These are phyloP conservation scores for Maniola jurtina DNA, from an alignment of 1,140 invertebrate species.

Conservation along the genomic window DNA sequence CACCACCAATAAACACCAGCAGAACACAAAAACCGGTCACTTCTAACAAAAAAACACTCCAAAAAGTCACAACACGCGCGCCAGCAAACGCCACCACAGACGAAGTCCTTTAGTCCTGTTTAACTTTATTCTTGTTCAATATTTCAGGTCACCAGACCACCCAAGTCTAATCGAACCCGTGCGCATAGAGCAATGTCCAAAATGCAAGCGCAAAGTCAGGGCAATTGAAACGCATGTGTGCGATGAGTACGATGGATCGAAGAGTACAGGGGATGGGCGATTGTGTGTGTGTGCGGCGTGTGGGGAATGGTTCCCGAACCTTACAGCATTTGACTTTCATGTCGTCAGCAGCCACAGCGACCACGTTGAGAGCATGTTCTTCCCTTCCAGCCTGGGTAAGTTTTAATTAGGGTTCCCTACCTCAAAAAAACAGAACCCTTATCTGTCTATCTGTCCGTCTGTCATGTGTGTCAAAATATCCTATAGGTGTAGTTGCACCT, in stretches of 20 bases:
- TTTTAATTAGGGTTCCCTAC: too few species aligned
- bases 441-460: too few species aligned
- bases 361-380: slow-evolving; percentile 48
- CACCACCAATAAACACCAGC: too few species aligned
- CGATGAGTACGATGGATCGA: not conserved
- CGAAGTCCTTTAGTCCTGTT: too few species aligned
- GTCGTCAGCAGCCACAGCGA: slow-evolving; percentile 42
- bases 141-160: slow-evolving; percentile 42
- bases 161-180: slow-evolving; percentile 43
- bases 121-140: too few species aligned
- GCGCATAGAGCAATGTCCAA: slow-evolving; percentile 38
- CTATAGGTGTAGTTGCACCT: too few species aligned
- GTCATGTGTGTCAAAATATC: too few species aligned
- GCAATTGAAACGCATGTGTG: slow-evolving; percentile 36
- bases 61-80: too few species aligned
- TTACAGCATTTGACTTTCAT: slow-evolving; percentile 46
- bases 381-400: slow-evolving; percentile 43
- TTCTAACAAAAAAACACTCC: too few species aligned
- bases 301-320: slow-evolving; percentile 34
- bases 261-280: not conserved
- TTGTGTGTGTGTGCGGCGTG: slow-evolving; percentile 40
- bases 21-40: too few species aligned
- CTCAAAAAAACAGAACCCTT: too few species aligned
- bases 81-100: too few species aligned
- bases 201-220: slow-evolving; percentile 31